phyloP scores from a whole-genome alignment of 2,797 vertebrate species.

The Spheniscus humboldti region DNA sequence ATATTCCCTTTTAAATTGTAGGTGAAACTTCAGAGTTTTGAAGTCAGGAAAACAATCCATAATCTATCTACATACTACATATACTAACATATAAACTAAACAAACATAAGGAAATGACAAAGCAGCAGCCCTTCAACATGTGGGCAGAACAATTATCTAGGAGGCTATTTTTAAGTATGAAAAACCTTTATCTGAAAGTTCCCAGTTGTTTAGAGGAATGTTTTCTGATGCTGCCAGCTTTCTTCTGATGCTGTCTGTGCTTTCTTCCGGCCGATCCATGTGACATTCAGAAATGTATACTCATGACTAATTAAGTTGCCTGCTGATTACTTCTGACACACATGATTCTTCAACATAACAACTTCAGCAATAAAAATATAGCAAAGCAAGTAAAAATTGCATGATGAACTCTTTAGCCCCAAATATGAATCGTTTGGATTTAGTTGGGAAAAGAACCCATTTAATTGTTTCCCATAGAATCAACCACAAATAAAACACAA shows the following conservation, averaged over 20 bases:
- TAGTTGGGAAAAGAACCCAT: background rate
- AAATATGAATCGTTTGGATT: constrained; percentile 26
- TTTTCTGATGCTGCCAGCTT: constrained; percentile 29
- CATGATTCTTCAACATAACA: constrained; percentile 5
- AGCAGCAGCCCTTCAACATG: constrained; percentile 18
- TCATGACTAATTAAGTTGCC: constrained; percentile 31
- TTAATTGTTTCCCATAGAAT: background rate
- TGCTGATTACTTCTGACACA: constrained; percentile 19
- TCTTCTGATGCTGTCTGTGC: constrained; percentile 16
- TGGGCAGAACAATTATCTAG: constrained; percentile 41
- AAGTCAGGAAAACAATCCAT: constrained; percentile 43
- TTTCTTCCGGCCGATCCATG: background rate
- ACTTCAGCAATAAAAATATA: constrained; percentile 27
- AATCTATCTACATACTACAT: constrained; percentile 24
- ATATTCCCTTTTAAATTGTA: constrained; percentile 27
- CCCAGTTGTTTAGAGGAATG: background rate
- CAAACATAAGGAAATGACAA: constrained; percentile 67
- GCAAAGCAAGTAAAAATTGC: constrained; percentile 21
- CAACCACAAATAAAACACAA: background rate
- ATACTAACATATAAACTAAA: constrained; percentile 9
- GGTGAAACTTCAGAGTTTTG: constrained; percentile 1
- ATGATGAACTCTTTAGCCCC: background rate
- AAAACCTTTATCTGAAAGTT: background rate
- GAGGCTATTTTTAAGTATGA: constrained; percentile 54
- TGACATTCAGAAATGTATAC: constrained; percentile 24